Conservation (phyloP, 2,113 vertebrate species). For the Cynoglossus semilaevis region DNA sequence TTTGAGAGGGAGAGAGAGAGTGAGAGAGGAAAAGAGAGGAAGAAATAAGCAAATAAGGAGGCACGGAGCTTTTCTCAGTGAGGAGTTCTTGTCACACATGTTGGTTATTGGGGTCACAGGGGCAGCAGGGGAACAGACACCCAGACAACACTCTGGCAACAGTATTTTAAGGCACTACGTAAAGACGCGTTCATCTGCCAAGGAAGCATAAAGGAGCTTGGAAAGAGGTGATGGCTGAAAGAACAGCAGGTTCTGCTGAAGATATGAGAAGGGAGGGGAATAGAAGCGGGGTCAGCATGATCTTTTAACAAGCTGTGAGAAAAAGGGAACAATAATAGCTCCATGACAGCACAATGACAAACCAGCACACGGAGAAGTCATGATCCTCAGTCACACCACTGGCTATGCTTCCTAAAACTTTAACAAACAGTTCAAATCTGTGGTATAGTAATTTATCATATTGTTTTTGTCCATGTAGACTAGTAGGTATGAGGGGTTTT, state of each 20-base stretch:
- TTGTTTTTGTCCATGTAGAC: too few relatives aligned
- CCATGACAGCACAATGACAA: neutral
- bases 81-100: constrained; percentile 38
- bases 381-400: too few relatives aligned
- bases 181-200: constrained; percentile 52
- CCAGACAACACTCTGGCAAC: constrained; percentile 54
- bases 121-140: constrained; percentile 56
- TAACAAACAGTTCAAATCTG: too few relatives aligned
- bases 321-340: neutral
- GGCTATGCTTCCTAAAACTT: too few relatives aligned
- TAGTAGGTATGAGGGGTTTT: too few relatives aligned
- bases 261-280: constrained; percentile 18
- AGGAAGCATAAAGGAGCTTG: constrained; percentile 39
- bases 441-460: too few relatives aligned
- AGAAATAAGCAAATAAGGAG: constrained; percentile 34
- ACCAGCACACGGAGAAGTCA: neutral
- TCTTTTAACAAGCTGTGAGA: constrained; percentile 28
- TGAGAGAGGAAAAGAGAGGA: constrained; percentile 14
- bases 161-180: constrained; percentile 55
- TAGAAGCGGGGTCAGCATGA: constrained; percentile 11
- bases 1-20: neutral
- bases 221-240: constrained; percentile 29
- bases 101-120: constrained; percentile 58
- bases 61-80: constrained; percentile 16
- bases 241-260: constrained; percentile 17